phyloP scores from a whole-genome alignment of 2,113 vertebrate species.

The Miniopterus natalensis region DNA sequence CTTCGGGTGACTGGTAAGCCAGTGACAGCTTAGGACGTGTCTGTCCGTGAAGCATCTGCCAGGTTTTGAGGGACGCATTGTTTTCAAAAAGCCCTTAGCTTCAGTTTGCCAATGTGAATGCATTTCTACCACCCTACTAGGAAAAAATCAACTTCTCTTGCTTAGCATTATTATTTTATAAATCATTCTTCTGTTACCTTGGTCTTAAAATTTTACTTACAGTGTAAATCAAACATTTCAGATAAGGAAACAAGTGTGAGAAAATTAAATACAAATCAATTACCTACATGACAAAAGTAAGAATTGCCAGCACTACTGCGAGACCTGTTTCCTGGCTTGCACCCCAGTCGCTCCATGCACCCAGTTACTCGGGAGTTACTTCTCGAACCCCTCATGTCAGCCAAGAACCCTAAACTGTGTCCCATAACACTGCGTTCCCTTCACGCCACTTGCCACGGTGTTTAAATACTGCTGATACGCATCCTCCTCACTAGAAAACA shows the following conservation, averaged over 20 bases:
- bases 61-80: conserved; percentile 51
- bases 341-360: fast-evolving
- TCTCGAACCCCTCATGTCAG: not conserved
- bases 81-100: conserved; percentile 26
- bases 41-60: conserved; percentile 61
- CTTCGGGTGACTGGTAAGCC: conserved; percentile 38
- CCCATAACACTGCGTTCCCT: not conserved
- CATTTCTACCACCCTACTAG: not conserved
- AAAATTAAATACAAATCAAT: not conserved
- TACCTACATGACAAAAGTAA: not conserved
- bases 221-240: not conserved
- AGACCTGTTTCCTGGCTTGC: not conserved
- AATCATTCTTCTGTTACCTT: not conserved
- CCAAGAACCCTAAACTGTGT: not conserved
- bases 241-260: not conserved
- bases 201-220: not conserved
- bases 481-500: not conserved
- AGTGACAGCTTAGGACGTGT: conserved; percentile 39
- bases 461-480: conserved; percentile 5
- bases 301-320: not conserved
- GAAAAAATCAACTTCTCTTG: not conserved
- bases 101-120: conserved; percentile 9
- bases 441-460: not conserved
- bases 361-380: not conserved
- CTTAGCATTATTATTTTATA: not conserved